Conservation (phyloP, 1,140 invertebrate species). For the Fopius arisanus region DNA sequence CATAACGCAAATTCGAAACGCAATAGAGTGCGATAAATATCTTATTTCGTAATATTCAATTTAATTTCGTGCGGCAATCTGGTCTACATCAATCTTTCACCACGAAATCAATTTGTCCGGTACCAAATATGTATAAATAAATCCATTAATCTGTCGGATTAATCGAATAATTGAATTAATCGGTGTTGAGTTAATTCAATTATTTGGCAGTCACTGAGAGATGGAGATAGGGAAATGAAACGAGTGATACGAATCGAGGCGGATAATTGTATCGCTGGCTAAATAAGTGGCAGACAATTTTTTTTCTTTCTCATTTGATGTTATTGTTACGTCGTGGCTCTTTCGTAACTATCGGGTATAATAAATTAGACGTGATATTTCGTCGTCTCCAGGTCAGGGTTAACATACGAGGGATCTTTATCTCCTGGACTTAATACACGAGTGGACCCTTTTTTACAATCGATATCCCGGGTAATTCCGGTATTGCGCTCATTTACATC, state of each 20-base stretch:
- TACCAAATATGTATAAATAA: not conserved
- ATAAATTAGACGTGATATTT: constrained; percentile 35
- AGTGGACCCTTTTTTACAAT: constrained; percentile 4
- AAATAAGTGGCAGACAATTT: not conserved
- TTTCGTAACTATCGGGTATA: constrained; percentile 21
- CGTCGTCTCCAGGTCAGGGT: constrained; percentile 33
- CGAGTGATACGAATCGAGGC: constrained; percentile 8
- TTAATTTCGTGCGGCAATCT: not conserved
- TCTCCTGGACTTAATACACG: not conserved
- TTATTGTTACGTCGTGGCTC: constrained; percentile 4
- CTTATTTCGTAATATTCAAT: not conserved
- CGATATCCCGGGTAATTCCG: not conserved
- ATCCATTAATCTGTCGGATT: not conserved
- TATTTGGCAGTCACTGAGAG: not conserved
- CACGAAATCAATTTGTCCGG: not conserved
- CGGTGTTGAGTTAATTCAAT: not conserved
- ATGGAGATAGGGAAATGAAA: not conserved
- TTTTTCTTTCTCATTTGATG: not conserved
- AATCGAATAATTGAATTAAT: not conserved
- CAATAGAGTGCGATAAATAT: not conserved
- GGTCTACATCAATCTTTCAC: not conserved
- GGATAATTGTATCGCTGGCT: constrained; percentile 2
- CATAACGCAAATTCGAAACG: too few species aligned
- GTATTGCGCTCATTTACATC: too few species aligned
- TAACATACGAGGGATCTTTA: constrained; percentile 22